Evolutionary conservation across 1,140 invertebrate genomes (phyloP), one percentile per base, ranked within the genome.

Genomic region (Lineus longissimus): DNA sequence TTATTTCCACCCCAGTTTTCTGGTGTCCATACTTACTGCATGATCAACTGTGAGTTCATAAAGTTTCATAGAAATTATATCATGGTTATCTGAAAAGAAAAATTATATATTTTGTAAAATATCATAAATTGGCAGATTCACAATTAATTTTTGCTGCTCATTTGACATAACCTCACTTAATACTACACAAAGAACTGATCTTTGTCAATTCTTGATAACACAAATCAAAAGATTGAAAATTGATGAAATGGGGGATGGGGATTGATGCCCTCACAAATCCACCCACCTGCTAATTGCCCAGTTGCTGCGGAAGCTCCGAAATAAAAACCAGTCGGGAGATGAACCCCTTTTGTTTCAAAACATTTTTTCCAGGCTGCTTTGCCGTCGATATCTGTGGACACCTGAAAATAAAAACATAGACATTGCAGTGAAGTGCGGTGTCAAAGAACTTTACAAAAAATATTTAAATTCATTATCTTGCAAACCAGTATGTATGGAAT

Each of bases 281-380:
- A 70, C 43, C 65, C 68, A 86, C 85, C 85, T 65, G 85, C 83
- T 41, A 99, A 83, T 81, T 98, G 94, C 9, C 97, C 97, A 2
- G 97, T 99, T 0, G 94, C 95, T 15, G 97, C 94, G 0, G 93
- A 90, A 15, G 95, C 83, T 43, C 97, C 97, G 81, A 98, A 91
- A 82, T 88, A 97, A 82, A 98, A 98, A 1, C 93, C 93, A 13
- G 95, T 95, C 0, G 97, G 97, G 19, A 99, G 83, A 64, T 89
- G 86, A 2, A 99, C 90, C 61, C 93, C 94, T 68, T 89, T 85
- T 0, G 97, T 94, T 55, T 86, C 86, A 73, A 99, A 91, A 80
- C 97, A 99, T 74, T 93, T 89, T 73, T 93, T 92, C 94, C 95
- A 99, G 6, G 89, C 88, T 70, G 89, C 90, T 78, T 95, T 94